Conservation (phyloP, 2,113 vertebrate species). For the Ctenomys sociabilis region DNA sequence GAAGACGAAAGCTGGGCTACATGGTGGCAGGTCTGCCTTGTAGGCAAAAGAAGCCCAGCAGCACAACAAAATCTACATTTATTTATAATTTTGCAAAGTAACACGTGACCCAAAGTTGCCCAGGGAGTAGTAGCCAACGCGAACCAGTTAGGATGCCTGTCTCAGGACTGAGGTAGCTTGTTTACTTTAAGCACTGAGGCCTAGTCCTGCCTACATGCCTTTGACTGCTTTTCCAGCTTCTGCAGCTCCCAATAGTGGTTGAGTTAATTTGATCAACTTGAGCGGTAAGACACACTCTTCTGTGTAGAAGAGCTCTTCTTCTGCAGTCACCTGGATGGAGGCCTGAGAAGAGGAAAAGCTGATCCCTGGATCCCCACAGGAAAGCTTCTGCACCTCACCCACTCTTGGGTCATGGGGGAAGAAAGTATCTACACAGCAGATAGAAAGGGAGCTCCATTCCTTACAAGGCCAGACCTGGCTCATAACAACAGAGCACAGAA, state of each 20-base stretch:
- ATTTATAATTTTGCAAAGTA: no score
- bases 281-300: background rate
- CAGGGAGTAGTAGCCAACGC: no score
- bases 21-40: no score
- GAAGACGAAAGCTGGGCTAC: no score
- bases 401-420: background rate
- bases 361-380: background rate
- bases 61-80: no score
- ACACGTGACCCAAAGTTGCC: no score
- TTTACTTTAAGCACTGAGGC: no score
- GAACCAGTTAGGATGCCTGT: no score
- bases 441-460: background rate
- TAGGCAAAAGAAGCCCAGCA: no score
- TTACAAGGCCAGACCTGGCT: background rate
- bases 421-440: background rate
- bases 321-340: background rate
- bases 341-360: background rate
- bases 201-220: no score
- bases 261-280: slow-evolving; percentile 62
- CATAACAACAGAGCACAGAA: background rate
- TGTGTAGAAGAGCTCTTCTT: background rate
- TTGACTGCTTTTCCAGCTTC: no score
- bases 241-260: background rate
- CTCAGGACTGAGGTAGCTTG: no score
- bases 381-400: background rate